These are phyloP conservation scores for Brachynemurus nebulosus DNA, from an alignment of 2,888 invertebrate genomes.

Conservation along the genomic window DNA sequence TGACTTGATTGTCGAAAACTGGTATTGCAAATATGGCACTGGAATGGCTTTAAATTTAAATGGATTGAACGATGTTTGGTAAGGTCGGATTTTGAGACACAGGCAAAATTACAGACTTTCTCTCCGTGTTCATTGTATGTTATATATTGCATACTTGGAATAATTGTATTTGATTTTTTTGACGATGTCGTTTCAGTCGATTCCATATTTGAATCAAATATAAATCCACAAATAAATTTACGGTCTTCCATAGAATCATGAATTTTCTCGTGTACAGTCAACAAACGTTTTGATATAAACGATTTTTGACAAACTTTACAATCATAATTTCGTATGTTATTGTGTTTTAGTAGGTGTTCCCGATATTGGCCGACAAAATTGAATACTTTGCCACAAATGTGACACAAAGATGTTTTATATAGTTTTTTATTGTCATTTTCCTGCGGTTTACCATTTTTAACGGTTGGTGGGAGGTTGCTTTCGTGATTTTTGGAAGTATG, in stretches of 20 bases:
- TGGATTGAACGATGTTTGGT: constrained; percentile 4
- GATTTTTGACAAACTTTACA: constrained; percentile 4
- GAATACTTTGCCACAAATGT: constrained; percentile 3
- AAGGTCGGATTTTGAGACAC: constrained; percentile 6
- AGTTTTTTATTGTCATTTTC: not conserved
- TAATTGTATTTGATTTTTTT: not conserved
- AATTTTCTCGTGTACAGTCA: constrained; percentile 7
- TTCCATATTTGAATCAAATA: not conserved
- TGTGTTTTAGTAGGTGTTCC: constrained; percentile 5
- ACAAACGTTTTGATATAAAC: constrained; percentile 6
- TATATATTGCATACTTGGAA: not conserved
- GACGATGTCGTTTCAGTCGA: not conserved
- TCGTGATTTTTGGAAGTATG: too few relatives aligned
- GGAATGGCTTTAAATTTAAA: not conserved
- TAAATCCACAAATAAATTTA: constrained; percentile 4
- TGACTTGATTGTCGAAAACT: constrained; percentile 6
- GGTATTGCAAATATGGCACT: not conserved
- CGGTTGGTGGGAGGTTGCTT: too few relatives aligned
- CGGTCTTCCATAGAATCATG: constrained; percentile 4
- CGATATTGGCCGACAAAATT: constrained; percentile 4
- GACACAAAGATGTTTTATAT: constrained; percentile 3
- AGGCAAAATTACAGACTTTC: constrained; percentile 4
- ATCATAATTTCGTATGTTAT: constrained; percentile 4
- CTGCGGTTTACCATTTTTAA: too few relatives aligned
- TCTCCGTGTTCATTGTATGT: not conserved